These are phyloP conservation scores for Neodiprion virginianus DNA, from an alignment of 1,140 invertebrate species.

Conservation along the genomic window DNA sequence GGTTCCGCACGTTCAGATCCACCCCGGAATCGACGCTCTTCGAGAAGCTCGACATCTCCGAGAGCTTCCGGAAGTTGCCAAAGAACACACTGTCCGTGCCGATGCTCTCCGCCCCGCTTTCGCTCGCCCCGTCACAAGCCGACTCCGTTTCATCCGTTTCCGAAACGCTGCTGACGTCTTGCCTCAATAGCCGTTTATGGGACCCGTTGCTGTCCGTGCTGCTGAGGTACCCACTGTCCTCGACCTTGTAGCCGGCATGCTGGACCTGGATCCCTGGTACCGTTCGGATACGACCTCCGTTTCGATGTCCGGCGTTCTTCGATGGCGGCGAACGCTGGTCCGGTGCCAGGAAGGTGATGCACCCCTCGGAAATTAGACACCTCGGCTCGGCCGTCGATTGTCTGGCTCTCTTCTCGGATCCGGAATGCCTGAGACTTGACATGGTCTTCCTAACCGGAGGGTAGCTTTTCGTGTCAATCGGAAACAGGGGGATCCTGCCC, in stretches of 20 bases:
- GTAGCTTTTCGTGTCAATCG: not conserved
- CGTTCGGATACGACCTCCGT: not conserved
- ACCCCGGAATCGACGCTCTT: conserved; percentile 53
- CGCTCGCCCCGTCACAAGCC: conserved; percentile 76
- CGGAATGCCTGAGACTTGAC: not conserved
- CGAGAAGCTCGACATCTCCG: conserved; percentile 60
- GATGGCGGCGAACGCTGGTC: not conserved
- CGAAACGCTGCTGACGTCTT: conserved; percentile 59
- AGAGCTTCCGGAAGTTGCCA: conserved; percentile 54
- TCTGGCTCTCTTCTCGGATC: not conserved
- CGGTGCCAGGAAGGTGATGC: not conserved
- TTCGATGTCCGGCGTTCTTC: conserved; percentile 15
- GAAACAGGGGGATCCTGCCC: not conserved
- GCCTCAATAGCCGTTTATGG: conserved; percentile 43
- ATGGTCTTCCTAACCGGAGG: not conserved
- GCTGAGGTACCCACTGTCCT: conserved; percentile 73
- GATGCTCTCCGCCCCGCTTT: conserved; percentile 83
- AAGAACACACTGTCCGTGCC: conserved; percentile 85
- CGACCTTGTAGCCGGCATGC: conserved; percentile 34
- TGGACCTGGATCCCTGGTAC: not conserved
- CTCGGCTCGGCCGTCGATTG: not conserved
- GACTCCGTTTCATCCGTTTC: conserved; percentile 78
- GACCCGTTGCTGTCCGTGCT: conserved; percentile 74
- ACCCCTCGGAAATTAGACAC: not conserved
- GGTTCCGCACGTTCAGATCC: conserved; percentile 32